Conservation (phyloP, 2,797 vertebrate genomes). For the Pangasius sanitwongsei region DNA sequence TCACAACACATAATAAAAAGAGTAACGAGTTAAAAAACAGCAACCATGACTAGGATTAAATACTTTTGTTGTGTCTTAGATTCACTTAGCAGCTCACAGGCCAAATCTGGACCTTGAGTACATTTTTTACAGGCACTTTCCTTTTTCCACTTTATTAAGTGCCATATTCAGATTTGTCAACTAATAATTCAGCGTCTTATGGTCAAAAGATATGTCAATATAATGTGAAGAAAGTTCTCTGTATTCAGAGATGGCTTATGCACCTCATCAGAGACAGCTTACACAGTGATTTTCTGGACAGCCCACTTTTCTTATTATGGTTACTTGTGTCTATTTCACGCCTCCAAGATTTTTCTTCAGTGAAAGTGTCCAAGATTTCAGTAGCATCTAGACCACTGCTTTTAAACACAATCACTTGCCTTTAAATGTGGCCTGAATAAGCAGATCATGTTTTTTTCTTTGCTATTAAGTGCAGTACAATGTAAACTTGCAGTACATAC, state of each 20-base stretch:
- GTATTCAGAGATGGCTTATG: background rate
- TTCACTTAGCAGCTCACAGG: background rate
- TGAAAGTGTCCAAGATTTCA: background rate
- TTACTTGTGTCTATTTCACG: background rate
- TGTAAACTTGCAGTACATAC: background rate
- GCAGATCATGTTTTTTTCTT: background rate
- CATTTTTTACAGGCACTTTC: background rate
- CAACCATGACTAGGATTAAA: background rate
- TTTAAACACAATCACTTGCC: background rate
- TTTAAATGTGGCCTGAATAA: background rate
- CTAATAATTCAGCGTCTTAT: background rate
- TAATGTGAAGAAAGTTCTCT: background rate
- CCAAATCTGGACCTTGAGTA: background rate
- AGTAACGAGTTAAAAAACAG: background rate
- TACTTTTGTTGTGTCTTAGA: background rate
- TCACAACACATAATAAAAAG: background rate
- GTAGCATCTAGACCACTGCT: background rate
- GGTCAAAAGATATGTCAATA: background rate
- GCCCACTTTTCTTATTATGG: background rate
- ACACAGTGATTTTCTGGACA: background rate
- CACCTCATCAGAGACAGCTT: background rate
- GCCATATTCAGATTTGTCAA: background rate
- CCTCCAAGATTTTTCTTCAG: background rate
- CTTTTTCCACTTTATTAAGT: background rate
- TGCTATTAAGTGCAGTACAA: background rate